phyloP scores from a whole-genome alignment of 2,113 vertebrate species.

The Propithecus coquereli region DNA sequence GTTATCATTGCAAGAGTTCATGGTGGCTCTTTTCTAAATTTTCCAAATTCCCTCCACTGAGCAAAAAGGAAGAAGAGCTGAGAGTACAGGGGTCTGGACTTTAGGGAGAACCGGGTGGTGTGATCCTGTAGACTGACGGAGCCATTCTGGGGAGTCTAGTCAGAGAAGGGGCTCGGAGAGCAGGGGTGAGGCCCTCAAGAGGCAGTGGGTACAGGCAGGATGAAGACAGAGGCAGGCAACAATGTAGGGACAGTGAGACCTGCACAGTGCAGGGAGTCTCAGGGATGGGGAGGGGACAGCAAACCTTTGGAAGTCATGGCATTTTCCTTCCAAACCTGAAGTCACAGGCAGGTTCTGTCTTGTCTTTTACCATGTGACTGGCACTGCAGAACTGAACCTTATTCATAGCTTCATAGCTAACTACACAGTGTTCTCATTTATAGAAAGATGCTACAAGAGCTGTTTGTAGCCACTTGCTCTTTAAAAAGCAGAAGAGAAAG shows the following conservation, averaged over 20 bases:
- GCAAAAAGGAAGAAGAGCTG: background rate
- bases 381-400: background rate
- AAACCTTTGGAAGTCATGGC: background rate
- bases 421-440: background rate
- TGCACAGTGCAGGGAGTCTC: background rate
- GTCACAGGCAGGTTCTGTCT: background rate
- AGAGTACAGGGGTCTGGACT: background rate
- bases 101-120: background rate
- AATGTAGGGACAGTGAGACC: background rate
- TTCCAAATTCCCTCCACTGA: background rate
- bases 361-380: background rate
- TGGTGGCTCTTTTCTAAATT: background rate
- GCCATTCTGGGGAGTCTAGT: too few relatives aligned
- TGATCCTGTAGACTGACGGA: background rate
- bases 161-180: background rate
- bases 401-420: slow-evolving; percentile 10
- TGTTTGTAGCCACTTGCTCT: slow-evolving; percentile 17
- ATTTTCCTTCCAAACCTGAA: background rate
- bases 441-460: background rate
- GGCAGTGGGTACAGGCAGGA: too few relatives aligned
- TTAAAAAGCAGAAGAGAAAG: slow-evolving; percentile 56
- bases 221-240: background rate
- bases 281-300: background rate
- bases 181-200: background rate
- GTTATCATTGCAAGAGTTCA: background rate